Evolutionary conservation across 2,888 invertebrate genomes (phyloP).

Genomic region (Lasioglossum villosulum): DNA sequence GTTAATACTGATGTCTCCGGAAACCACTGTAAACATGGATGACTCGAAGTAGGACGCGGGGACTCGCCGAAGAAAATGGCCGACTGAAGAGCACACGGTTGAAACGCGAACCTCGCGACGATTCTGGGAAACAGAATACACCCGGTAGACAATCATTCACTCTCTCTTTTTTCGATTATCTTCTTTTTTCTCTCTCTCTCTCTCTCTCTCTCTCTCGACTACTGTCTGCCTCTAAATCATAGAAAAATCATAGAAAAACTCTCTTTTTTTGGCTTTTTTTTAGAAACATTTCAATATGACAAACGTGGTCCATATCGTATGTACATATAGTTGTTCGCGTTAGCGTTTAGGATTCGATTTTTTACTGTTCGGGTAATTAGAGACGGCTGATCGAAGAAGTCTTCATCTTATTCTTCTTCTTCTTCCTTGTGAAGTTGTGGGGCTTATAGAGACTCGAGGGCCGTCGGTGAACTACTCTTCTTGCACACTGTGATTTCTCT

Average conservation of each 20-base stretch:
- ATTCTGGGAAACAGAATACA: slow-evolving; percentile 47
- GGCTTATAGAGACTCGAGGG: neutral
- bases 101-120: slow-evolving; percentile 51
- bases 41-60: slow-evolving; percentile 1
- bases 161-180: neutral
- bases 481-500: neutral
- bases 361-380: slow-evolving; percentile 46
- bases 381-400: slow-evolving; percentile 42
- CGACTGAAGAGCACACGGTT: neutral
- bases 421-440: neutral
- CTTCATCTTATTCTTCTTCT: too few species aligned
- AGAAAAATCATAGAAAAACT: slow-evolving; percentile 69
- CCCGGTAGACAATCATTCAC: slow-evolving; percentile 39
- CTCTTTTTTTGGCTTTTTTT: slow-evolving; percentile 51
- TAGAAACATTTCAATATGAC: slow-evolving; percentile 78
- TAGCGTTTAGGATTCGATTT: slow-evolving; percentile 62
- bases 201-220: neutral
- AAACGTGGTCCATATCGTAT: slow-evolving; percentile 81
- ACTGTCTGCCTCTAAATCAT: slow-evolving; percentile 67
- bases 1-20: slow-evolving; percentile 17
- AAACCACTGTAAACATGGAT: neutral
- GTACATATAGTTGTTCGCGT: slow-evolving; percentile 61
- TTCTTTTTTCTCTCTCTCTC: neutral
- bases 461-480: neutral
- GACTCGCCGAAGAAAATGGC: slow-evolving; percentile 8